Conservation (phyloP, 2,113 vertebrate species). For the Sinocyclocheilus anophthalmus region DNA sequence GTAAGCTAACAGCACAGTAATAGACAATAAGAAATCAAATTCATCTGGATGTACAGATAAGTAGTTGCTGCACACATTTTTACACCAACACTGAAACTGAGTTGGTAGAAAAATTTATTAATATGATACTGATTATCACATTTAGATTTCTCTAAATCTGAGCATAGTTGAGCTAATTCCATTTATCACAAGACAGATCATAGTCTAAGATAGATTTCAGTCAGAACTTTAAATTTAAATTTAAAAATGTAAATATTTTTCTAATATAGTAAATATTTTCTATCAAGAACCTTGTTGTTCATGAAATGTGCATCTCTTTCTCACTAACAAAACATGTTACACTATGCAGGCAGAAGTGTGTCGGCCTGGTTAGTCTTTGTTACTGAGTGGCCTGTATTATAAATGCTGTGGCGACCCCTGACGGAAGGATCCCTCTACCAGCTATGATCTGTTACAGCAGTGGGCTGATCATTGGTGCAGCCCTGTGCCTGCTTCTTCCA, state of each 20-base stretch:
- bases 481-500: conserved; percentile 70
- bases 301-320: background rate
- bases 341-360: conserved; percentile 70
- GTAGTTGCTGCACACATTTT: background rate
- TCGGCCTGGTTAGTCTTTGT: conserved; percentile 68
- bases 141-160: background rate
- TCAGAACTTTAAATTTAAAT: background rate
- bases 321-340: background rate
- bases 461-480: conserved; percentile 70
- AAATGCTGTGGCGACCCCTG: conserved; percentile 63
- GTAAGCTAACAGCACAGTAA: background rate
- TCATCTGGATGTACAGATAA: background rate
- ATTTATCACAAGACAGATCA: background rate
- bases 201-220: background rate
- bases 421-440: conserved; percentile 65
- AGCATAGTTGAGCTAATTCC: background rate
- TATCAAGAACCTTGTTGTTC: background rate
- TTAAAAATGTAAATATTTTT: background rate
- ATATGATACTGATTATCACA: background rate
- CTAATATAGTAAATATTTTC: background rate
- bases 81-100: background rate
- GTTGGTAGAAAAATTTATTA: background rate
- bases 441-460: conserved; percentile 74
- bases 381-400: conserved; percentile 69
- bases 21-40: background rate